Base-by-base conservation (phyloP, 2,888 invertebrate genomes). In the Spisula subtruncata region DNA sequence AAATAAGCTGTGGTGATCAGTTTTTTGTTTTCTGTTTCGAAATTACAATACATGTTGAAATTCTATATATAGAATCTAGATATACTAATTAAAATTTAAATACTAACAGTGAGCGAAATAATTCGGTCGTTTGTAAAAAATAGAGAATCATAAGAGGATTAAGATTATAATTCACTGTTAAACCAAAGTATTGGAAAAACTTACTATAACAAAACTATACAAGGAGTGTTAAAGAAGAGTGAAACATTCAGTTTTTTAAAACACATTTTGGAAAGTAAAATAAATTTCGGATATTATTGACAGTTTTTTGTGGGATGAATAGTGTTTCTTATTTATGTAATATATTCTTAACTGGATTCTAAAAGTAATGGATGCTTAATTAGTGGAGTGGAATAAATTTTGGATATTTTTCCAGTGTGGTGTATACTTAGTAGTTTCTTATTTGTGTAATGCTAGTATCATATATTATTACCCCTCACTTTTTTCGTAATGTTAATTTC, bases 91-190 rank as follows among this genome's bases (percentile, higher is more conserved):
- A 81, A 41, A 81, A n/a, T n/a, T 81, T 81, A 48, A 48, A 46
- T 81, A n/a, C 46, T 32, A 35, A 41, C 80, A 16, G n/a, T 25
- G 18, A 10, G n/a, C 35, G 12, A 46, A 81, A 81, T 81, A 81
- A 75, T 71, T 84, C 75, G 75, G 25, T 51, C 84, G 18, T 48
- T 84, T 84, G 84, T 25, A 79, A 81, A 81, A 71, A 71, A 41
- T 71, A 83, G 18, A 66, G 51, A 18, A 46, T 51, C 29, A n/a
- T 79, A 80, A 80, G 85, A 80, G 85, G 85, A 85, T 85, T 85
- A 85, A n/a, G 79, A n/a, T 75, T 75, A 48, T 85, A 75, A 51
- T 32, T 35, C 35, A 32, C 75, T 5, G 32, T 75, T 35, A 32
- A 75, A 75, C 25, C 14, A 75, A 8, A 35, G 18, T 32, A 35